These are phyloP conservation scores for Acanthococcus lagerstroemiae DNA, from an alignment of 2,888 invertebrate species.

Conservation along the genomic window DNA sequence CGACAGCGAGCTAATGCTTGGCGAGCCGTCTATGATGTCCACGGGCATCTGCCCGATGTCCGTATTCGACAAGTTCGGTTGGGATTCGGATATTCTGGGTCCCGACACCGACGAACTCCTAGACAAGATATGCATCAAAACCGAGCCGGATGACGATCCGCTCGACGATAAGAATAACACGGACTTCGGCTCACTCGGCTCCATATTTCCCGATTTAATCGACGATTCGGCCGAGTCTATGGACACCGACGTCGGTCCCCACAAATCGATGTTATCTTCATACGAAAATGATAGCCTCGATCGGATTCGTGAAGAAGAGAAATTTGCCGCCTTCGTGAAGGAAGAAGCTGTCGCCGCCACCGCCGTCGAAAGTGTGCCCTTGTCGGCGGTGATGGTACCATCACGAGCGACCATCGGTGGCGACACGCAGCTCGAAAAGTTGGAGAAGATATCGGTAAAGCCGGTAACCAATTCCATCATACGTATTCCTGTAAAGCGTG, in stretches of 20 bases:
- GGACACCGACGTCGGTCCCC: not conserved
- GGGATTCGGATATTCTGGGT: not conserved
- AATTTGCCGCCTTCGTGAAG: not conserved
- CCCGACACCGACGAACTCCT: conserved; percentile 15
- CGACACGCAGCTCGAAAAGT: too few species aligned
- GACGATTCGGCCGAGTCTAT: not conserved
- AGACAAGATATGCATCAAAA: conserved; percentile 8
- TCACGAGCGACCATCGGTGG: too few species aligned
- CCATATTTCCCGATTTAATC: conserved; percentile 13
- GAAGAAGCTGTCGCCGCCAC: too few species aligned
- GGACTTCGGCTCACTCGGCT: conserved; percentile 12
- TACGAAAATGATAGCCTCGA: not conserved
- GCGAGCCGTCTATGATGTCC: conserved; percentile 11
- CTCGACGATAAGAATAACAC: conserved; percentile 10
- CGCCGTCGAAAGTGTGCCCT: too few species aligned
- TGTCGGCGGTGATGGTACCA: too few species aligned
- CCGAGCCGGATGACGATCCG: not conserved
- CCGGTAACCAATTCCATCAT: too few species aligned
- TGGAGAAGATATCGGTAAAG: too few species aligned
- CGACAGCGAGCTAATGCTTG: not conserved
- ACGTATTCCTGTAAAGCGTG: too few species aligned
- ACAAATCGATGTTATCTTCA: not conserved
- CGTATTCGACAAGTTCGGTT: conserved; percentile 16
- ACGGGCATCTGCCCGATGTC: conserved; percentile 6
- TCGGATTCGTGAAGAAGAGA: too few species aligned